Conservation (phyloP, 2,113 vertebrate species). For the Mustela nigripes region DNA sequence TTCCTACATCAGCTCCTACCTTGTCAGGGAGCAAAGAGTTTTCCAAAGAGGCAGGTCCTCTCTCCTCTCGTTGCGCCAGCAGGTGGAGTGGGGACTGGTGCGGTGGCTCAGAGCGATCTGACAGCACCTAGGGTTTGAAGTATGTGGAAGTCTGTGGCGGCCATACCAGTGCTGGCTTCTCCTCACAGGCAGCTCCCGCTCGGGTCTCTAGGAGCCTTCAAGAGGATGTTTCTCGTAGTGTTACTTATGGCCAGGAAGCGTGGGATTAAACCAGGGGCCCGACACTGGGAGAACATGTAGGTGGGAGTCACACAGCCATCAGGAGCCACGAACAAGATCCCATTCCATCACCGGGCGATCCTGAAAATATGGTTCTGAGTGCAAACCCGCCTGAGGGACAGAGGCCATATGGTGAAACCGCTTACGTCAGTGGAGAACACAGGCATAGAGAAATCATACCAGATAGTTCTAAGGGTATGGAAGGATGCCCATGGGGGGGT, state of each 20-base stretch:
- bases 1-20: background rate
- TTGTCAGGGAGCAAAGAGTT: background rate
- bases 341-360: background rate
- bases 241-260: background rate
- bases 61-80: background rate
- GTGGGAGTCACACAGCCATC: background rate
- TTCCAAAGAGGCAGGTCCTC: background rate
- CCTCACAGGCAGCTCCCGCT: no score
- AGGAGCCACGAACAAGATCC: background rate
- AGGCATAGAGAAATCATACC: fast-evolving
- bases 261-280: background rate
- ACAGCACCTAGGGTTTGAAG: background rate
- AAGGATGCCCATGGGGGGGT: background rate
- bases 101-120: fast-evolving
- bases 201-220: background rate
- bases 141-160: background rate
- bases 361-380: background rate
- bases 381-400: fast-evolving
- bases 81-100: fast-evolving
- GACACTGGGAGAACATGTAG: background rate
- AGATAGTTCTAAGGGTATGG: background rate
- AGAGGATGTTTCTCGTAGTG: fast-evolving
- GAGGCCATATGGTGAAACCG: fast-evolving
- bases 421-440: no score
- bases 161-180: fast-evolving